Conservation (phyloP, 2,888 invertebrate genomes). For the Orthosia gothica region DNA sequence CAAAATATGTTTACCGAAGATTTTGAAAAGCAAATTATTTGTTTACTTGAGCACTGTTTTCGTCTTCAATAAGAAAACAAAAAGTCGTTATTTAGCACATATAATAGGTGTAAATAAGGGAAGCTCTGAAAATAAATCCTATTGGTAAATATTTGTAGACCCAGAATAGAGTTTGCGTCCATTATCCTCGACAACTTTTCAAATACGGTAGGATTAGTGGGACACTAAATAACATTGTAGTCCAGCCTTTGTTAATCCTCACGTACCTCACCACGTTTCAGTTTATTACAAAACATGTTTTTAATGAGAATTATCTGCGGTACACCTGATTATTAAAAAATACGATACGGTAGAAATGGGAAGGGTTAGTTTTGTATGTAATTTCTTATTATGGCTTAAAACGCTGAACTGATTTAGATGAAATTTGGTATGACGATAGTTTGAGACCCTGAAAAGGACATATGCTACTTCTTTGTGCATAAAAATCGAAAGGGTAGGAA, state of each 20-base stretch:
- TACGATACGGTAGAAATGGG: too few species aligned
- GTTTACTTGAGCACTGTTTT: too few species aligned
- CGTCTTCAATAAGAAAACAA: too few species aligned
- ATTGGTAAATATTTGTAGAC: neutral
- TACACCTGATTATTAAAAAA: neutral
- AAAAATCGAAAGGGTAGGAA: too few species aligned
- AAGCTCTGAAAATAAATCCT: neutral
- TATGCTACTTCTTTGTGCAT: too few species aligned
- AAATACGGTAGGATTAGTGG: neutral
- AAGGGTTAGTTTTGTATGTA: too few species aligned
- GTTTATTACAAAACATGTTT: conserved; percentile 9
- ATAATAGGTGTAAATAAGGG: neutral
- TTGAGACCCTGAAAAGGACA: too few species aligned
- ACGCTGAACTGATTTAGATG: too few species aligned
- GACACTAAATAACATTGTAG: conserved; percentile 18
- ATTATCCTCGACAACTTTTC: conserved; percentile 6
- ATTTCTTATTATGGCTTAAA: too few species aligned
- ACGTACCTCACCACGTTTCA: neutral
- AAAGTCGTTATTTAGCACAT: too few species aligned
- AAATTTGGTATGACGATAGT: too few species aligned
- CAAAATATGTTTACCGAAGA: neutral
- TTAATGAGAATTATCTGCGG: neutral
- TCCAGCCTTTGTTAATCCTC: conserved; percentile 10
- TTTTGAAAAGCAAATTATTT: too few species aligned
- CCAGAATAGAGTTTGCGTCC: conserved; percentile 3